Base-by-base conservation (phyloP, 2,113 vertebrate species). In the Empidonax traillii region DNA sequence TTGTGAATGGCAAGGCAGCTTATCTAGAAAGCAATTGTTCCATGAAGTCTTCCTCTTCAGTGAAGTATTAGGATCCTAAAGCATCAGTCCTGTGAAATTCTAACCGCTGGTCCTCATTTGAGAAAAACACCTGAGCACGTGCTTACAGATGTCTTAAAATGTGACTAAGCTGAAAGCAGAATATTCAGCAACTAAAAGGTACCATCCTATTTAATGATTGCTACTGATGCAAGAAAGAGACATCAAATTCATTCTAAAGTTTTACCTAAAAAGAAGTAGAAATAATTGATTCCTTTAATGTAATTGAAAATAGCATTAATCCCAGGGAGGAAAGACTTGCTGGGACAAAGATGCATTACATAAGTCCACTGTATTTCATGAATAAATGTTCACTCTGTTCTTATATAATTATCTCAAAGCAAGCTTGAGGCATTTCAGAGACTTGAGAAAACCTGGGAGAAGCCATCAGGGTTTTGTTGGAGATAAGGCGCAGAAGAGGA, bases 241-340 rank as follows among this genome's bases (percentile, higher is more conserved):
- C 39, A 73, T 49, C 18, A 77, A 63, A 80, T 73, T 73, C 4
- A 80, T 69, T 69, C n/a, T n/a, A 35, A 80, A 92, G 14, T 21
- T 7, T 74, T 88, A 83, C 30, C 25, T 79, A 41, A 79, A 71
- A 75, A 58, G 47, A 76, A 91, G 49, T 8, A 89, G 49, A 91
- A 93, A 91, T 62, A 91, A 90, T 91, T 87, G 25, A 73, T 95
- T 76, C 49, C 22, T 77, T 66, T 67, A 86, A 77, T n/a, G 23
- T 15, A 52, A 73, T 71, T 59, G 39, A 9, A 47, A 83, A 28
- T 21, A 33, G 3, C 18, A 63, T 80, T 88, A 87, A 52, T 65
- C 55, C 17, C 18, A 2, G 4, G 15, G 69, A 62, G 27, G 11
- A 69, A 80, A 25, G 8, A n/a, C 39, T 88, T 88, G 35, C 43